Percentiles rank a stretch among this genome's conserved stretches.
phyloP scores from a whole-genome alignment of 2,797 vertebrate species.

The Coracias cyanogaster region DNA sequence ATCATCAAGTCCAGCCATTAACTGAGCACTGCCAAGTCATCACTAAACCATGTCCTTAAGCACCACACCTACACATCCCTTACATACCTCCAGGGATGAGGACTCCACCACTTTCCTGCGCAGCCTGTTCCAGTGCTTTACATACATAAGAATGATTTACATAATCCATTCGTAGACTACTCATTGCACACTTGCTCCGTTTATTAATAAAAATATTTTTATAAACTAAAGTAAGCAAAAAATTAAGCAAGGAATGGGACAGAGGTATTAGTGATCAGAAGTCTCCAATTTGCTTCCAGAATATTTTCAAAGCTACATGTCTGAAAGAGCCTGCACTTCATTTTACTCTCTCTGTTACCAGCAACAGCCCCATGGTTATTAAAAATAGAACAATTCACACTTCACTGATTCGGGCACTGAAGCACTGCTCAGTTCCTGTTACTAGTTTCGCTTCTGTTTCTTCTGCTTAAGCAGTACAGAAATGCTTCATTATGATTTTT shows the following conservation, averaged over 20 bases:
- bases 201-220: background rate
- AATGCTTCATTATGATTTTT: background rate
- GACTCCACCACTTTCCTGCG: background rate
- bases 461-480: background rate
- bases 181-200: background rate
- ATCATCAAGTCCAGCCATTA: background rate
- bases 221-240: background rate
- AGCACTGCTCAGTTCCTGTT: background rate
- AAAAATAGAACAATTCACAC: background rate
- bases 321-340: background rate
- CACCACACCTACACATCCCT: background rate
- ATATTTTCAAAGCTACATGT: background rate
- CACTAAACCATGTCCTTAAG: background rate
- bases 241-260: background rate
- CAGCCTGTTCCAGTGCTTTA: background rate
- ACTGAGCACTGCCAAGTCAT: background rate
- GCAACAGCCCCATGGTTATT: background rate
- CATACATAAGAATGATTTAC: background rate
- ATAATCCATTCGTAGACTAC: background rate
- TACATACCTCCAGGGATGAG: background rate
- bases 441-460: background rate
- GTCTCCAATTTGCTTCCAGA: background rate
- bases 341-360: background rate
- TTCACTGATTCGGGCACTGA: background rate
- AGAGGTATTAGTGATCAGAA: background rate